A percentile compares a stretch with the other conserved stretches of the same genome.
Evolutionary conservation across 2,888 invertebrate genomes (phyloP).

Genomic region (Agonopterix alstromeriana): DNA sequence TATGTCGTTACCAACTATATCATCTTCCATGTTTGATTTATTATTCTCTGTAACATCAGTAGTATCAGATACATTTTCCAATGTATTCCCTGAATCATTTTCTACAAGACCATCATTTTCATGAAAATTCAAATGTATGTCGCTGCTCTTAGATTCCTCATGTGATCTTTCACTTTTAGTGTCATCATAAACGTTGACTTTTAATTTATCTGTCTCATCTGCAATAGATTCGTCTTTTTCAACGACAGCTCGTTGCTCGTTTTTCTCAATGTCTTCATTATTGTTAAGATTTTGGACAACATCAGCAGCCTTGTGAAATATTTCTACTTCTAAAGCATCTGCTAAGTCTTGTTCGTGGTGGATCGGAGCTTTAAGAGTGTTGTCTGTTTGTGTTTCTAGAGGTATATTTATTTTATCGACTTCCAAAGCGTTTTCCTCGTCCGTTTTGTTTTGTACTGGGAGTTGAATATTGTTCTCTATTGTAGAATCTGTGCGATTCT

Average conservation of each 20-base stretch:
- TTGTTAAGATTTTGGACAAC: background rate
- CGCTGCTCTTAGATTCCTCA: too few relatives aligned
- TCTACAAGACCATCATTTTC: background rate
- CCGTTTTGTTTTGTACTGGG: background rate
- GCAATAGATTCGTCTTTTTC: too few relatives aligned
- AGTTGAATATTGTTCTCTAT: background rate
- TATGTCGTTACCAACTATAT: background rate
- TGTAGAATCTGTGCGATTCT: too few relatives aligned
- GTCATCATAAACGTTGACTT: too few relatives aligned
- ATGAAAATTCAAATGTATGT: too few relatives aligned
- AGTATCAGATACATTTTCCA: too few relatives aligned
- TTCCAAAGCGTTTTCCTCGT: background rate
- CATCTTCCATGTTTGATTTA: background rate
- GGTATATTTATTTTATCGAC: background rate
- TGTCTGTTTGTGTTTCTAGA: background rate
- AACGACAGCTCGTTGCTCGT: too few relatives aligned
- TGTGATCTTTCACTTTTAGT: too few relatives aligned
- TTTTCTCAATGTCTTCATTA: too few relatives aligned
- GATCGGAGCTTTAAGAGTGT: constrained; percentile 14
- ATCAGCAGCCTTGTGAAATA: constrained; percentile 3
- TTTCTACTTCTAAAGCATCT: constrained; percentile 28
- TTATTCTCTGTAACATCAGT: background rate
- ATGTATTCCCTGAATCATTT: background rate
- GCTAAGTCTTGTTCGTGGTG: constrained; percentile 23
- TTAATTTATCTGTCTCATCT: too few relatives aligned